Base-by-base conservation (phyloP, 2,797 vertebrate species). In the Euthynnus affinis region DNA sequence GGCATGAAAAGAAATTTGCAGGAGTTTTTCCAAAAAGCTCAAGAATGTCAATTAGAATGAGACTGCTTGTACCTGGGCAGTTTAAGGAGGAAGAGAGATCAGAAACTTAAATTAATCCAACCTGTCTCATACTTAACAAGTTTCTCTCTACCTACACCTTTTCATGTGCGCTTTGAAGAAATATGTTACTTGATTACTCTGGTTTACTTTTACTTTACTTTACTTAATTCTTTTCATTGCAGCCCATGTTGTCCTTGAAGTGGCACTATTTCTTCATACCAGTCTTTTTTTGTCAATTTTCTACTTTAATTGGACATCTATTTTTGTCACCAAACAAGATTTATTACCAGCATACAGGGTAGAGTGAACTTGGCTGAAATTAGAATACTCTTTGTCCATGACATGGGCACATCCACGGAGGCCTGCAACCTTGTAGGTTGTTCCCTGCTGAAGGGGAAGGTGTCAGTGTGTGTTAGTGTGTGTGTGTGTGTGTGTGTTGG, bases 291-390 rank as follows among this genome's bases (percentile, higher is more conserved):
- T 91, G 88, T 94, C 92, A 91, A 91, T 94, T 93, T 29, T 88
- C 73, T 83, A 20, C 89, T 91, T 93, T 93, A 92, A 94, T 92
- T 93, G 90, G 89, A 91, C 90, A 76, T 92, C 91, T 88, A 82
- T 91, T 88, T 91, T 91, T 92, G 91, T 92, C 91, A 92, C 87
- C 84, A 88, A 89, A 92, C 82, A 92, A 94, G 92, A 95, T 95
- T 89, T 94, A 94, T 94, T 88, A 92, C 91, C 89, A 18, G 76
- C 70, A 53, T 79, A 57, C 75, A 80, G 75, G 81, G 91, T 80
- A 91, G 88, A 87, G 82, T 77, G 87, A 92, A 89, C 89, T 87
- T 84, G 85, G 83, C 90, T 92, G 88, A 93, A 94, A 93, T 93
- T 95, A 94, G 92, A 93, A 89, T 91, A 87, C 78, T 86, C 92